A percentile compares a stretch with the other conserved stretches of the same genome.
Conservation (phyloP, 1,140 invertebrate genomes). For the Tetranychus urticae region DNA sequence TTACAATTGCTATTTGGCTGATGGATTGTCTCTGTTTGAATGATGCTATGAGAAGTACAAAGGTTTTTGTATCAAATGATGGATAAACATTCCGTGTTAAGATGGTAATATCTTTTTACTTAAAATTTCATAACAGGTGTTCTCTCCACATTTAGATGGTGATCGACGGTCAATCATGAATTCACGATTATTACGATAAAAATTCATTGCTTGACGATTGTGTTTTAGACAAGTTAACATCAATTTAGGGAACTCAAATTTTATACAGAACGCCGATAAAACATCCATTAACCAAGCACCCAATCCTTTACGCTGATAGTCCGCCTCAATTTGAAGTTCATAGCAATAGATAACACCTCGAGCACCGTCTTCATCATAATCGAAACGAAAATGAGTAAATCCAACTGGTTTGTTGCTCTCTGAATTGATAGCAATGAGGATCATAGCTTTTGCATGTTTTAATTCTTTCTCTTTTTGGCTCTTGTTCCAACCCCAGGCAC, state of each 20-base stretch:
- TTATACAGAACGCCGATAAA: constrained; percentile 5
- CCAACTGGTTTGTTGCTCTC: constrained; percentile 3
- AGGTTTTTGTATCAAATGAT: too few relatives aligned
- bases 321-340: constrained; percentile 12
- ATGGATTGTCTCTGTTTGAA: too few relatives aligned
- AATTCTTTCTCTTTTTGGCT: constrained; percentile 13
- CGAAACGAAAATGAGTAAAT: constrained; percentile 16
- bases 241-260: constrained; percentile 25
- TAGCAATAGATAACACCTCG: constrained; percentile 13
- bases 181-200: constrained; percentile 17
- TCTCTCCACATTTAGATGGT: constrained; percentile 7
- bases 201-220: constrained; percentile 19
- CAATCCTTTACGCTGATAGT: constrained; percentile 11
- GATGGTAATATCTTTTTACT: not conserved
- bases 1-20: too few relatives aligned
- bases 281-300: constrained; percentile 13
- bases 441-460: constrained; percentile 11
- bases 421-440: constrained; percentile 11
- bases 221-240: constrained; percentile 25
- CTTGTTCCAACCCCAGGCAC: constrained; percentile 16
- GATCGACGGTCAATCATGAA: constrained; percentile 10
- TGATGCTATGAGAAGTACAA: too few relatives aligned
- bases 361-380: constrained; percentile 9
- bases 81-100: too few relatives aligned
- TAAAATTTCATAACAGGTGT: constrained; percentile 11